Conservation (phyloP, 1,140 invertebrate species). For the Argopecten irradians region DNA sequence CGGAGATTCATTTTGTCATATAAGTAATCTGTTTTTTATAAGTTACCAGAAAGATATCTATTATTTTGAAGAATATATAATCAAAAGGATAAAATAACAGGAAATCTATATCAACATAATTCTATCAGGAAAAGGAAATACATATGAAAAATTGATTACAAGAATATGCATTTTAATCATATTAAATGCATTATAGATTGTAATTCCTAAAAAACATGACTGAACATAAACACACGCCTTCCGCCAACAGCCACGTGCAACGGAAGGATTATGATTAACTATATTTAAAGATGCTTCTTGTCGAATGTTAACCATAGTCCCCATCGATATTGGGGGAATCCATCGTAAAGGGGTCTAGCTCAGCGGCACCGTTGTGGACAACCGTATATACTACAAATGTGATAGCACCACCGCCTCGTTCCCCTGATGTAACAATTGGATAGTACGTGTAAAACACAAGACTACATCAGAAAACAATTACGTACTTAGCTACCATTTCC, state of each 20-base stretch:
- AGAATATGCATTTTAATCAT: no score
- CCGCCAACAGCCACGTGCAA: constrained; percentile 50
- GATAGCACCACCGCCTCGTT: constrained; percentile 51
- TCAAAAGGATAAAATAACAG: no score
- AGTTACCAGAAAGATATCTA: no score
- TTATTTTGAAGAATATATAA: no score
- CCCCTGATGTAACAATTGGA: constrained; percentile 41
- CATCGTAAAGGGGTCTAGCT: constrained; percentile 29
- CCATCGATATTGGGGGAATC: background rate
- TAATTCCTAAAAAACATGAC: no score
- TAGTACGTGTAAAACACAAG: constrained; percentile 46
- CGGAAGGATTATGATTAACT: background rate
- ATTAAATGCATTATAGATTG: no score
- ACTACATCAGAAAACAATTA: no score
- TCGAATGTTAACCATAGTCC: background rate
- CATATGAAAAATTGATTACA: no score
- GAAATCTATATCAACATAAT: no score
- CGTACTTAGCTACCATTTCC: background rate
- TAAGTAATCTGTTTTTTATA: no score
- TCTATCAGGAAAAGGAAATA: no score
- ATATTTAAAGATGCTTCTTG: background rate
- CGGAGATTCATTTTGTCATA: no score
- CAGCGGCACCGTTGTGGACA: constrained; percentile 28
- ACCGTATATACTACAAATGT: constrained; percentile 42
- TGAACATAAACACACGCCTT: constrained; percentile 35